Evolutionary conservation across 2,888 invertebrate genomes (phyloP).

Genomic region (Copidosoma aretas): DNA sequence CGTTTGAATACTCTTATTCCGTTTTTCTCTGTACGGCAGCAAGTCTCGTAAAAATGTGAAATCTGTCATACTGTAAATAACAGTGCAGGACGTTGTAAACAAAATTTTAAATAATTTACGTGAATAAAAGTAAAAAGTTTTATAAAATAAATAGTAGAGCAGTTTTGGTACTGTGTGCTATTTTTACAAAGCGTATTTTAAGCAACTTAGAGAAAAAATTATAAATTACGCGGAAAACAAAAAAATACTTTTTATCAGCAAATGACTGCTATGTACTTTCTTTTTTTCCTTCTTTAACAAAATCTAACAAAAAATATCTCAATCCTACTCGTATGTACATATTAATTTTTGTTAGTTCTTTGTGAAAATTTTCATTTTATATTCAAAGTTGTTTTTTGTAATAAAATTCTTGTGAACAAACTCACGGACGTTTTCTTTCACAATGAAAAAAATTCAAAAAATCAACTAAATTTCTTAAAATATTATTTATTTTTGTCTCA

Average conservation of each 20-base stretch:
- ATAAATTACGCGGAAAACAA: conserved; percentile 41
- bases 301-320: conserved; percentile 7
- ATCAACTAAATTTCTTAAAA: no score
- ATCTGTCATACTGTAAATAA: no score
- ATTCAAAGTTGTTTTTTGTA: conserved; percentile 40
- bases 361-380: conserved; percentile 39
- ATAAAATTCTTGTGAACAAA: conserved; percentile 30
- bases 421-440: background rate
- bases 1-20: no score
- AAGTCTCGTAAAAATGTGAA: no score
- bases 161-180: conserved; percentile 60
- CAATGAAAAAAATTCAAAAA: background rate
- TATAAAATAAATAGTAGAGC: conserved; percentile 45
- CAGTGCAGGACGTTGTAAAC: no score
- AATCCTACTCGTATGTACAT: conserved; percentile 31
- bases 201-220: conserved; percentile 54
- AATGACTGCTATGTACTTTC: no score
- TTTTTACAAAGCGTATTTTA: conserved; percentile 61
- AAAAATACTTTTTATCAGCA: conserved; percentile 32
- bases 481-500: no score
- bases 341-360: conserved; percentile 34
- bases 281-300: no score
- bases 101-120: no score
- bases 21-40: no score
- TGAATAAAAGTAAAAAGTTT: no score